These are phyloP conservation scores for Drosophila cognata DNA, from an alignment of 2,888 invertebrate genomes.

Conservation along the genomic window DNA sequence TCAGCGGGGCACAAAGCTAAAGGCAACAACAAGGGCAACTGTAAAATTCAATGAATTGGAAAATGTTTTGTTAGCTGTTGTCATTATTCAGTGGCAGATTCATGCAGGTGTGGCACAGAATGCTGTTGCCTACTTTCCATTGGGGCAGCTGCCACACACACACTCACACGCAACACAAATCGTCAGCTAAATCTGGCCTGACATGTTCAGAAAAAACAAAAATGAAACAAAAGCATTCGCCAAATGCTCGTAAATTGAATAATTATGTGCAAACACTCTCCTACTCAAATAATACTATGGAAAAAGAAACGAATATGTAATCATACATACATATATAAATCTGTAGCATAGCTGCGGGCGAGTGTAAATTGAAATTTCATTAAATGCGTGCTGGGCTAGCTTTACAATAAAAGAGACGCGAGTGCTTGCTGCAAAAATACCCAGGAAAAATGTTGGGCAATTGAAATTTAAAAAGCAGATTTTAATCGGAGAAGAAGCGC, in stretches of 20 bases:
- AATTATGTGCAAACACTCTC: slow-evolving; percentile 64
- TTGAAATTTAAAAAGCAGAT: background rate
- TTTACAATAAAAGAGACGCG: background rate
- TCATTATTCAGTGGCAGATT: slow-evolving; percentile 69
- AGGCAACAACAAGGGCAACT: slow-evolving; percentile 53
- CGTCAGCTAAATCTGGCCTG: slow-evolving; percentile 57
- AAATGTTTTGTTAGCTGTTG: slow-evolving; percentile 78
- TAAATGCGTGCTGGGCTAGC: slow-evolving; percentile 35
- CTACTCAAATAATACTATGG: slow-evolving; percentile 46
- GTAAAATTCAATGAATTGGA: slow-evolving; percentile 82
- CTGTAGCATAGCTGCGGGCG: slow-evolving; percentile 40
- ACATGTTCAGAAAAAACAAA: slow-evolving; percentile 41
- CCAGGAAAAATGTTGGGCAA: background rate
- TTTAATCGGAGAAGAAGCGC: background rate
- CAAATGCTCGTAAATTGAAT: slow-evolving; percentile 67
- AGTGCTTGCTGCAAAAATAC: background rate
- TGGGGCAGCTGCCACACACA: slow-evolving; percentile 33
- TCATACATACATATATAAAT: slow-evolving; percentile 10
- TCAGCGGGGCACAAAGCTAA: slow-evolving; percentile 61
- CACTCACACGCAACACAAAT: slow-evolving; percentile 33
- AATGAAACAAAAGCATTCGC: slow-evolving; percentile 45
- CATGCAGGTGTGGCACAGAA: slow-evolving; percentile 64
- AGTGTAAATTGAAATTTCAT: slow-evolving; percentile 54
- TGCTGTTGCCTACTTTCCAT: slow-evolving; percentile 44
- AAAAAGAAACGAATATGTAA: slow-evolving; percentile 21